Percentiles rank a stretch among this genome's conserved stretches.
phyloP scores from a whole-genome alignment of 2,797 vertebrate species.

The Phyllotis vaccarum region DNA sequence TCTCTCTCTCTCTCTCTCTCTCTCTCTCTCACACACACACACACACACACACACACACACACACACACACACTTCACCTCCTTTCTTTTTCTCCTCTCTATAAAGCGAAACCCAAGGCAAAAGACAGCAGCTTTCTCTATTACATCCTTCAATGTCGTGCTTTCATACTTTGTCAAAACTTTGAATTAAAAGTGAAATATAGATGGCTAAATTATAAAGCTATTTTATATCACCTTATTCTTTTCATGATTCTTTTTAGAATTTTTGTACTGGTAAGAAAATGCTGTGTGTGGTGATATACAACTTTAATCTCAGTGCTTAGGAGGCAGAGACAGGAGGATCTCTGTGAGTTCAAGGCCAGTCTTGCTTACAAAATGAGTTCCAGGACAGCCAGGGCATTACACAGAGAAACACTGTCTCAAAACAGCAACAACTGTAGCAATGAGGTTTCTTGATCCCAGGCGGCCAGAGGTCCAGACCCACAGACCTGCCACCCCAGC shows the following conservation, averaged over 20 bases:
- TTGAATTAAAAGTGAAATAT: neutral
- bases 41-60: neutral
- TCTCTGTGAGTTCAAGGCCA: too few relatives aligned
- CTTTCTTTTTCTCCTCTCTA: neutral
- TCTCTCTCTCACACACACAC: too few relatives aligned
- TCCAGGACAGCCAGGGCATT: too few relatives aligned
- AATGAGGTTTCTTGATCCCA: too few relatives aligned
- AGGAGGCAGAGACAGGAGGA: too few relatives aligned
- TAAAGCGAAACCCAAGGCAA: neutral
- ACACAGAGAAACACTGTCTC: too few relatives aligned
- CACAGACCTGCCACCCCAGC: too few relatives aligned
- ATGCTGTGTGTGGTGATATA: neutral
- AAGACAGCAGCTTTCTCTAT: neutral
- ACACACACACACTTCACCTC: neutral
- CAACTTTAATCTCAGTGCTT: too few relatives aligned
- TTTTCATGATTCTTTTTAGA: neutral
- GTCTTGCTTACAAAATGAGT: too few relatives aligned
- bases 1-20: too few relatives aligned
- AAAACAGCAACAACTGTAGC: too few relatives aligned
- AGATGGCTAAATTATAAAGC: neutral
- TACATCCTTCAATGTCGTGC: neutral
- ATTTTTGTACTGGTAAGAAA: neutral
- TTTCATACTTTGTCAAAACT: neutral
- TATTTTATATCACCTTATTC: neutral
- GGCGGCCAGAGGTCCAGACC: too few relatives aligned